These are phyloP conservation scores for Rhaphigaster nebulosa DNA, from an alignment of 2,888 invertebrate genomes.

Conservation along the genomic window DNA sequence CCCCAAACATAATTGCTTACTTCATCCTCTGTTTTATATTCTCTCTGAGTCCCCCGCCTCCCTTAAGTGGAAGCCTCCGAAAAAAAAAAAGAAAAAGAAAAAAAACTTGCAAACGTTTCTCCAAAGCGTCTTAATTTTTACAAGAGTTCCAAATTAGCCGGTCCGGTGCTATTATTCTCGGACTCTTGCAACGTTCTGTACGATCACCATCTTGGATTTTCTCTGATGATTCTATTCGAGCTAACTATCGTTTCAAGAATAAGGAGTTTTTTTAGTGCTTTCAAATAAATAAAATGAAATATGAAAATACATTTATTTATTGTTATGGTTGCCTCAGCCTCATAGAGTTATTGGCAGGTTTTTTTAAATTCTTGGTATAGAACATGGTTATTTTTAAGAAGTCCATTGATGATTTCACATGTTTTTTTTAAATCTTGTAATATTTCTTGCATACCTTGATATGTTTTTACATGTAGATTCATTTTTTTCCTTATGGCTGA, in stretches of 20 bases:
- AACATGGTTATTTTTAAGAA: no score
- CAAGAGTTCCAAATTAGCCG: conserved; percentile 10
- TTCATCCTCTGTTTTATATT: conserved; percentile 57
- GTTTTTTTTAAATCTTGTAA: no score
- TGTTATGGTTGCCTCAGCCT: no score
- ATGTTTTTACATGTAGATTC: no score
- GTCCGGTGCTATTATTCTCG: background rate
- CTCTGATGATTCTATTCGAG: background rate
- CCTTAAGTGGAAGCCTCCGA: conserved; percentile 40
- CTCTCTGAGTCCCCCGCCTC: conserved; percentile 48
- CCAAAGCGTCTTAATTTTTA: conserved; percentile 33
- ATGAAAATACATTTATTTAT: no score
- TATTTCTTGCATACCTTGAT: no score
- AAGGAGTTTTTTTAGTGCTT: no score
- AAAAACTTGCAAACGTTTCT: conserved; percentile 15
- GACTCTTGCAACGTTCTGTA: background rate
- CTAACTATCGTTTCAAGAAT: background rate
- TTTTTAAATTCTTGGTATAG: no score
- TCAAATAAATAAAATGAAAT: no score
- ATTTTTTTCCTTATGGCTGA: no score
- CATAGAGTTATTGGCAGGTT: no score
- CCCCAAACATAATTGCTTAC: conserved; percentile 57
- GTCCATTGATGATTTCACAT: no score
- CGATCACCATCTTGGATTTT: background rate
- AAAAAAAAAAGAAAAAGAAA: conserved; percentile 5